These are phyloP conservation scores for Eulemur coronatus DNA, from an alignment of 2,797 vertebrate species.

Conservation along the genomic window DNA sequence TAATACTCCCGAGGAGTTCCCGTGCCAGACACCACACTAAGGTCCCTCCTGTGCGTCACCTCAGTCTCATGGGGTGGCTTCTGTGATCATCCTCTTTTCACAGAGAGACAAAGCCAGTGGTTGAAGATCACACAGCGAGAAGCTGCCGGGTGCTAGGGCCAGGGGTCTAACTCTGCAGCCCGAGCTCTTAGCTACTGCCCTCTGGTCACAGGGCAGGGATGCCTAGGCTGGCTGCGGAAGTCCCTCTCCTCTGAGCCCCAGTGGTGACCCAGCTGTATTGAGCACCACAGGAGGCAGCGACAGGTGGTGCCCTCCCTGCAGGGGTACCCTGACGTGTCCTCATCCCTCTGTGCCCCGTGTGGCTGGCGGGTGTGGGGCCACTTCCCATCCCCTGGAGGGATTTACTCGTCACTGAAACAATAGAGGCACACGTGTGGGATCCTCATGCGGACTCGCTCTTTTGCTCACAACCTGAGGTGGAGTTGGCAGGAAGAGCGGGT, in stretches of 20 bases:
- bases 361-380: background rate
- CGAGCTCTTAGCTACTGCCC: background rate
- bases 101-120: background rate
- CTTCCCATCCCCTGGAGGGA: background rate
- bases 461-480: background rate
- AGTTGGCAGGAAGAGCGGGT: background rate
- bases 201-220: background rate
- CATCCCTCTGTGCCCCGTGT: background rate
- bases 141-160: accelerated
- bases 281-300: background rate
- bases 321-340: background rate
- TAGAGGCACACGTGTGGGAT: background rate
- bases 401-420: background rate
- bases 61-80: background rate
- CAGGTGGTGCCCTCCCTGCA: background rate
- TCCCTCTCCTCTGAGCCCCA: background rate
- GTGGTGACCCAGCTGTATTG: background rate
- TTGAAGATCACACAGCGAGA: background rate
- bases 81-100: background rate
- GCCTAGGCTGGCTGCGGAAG: background rate
- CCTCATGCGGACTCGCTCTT: background rate
- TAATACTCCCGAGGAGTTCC: background rate
- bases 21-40: background rate
- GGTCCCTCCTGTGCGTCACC: background rate
- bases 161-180: background rate